Percentiles rank a stretch among this genome's conserved stretches.
Conservation (phyloP, 2,797 vertebrate species). For the Enteromius mattozi region DNA sequence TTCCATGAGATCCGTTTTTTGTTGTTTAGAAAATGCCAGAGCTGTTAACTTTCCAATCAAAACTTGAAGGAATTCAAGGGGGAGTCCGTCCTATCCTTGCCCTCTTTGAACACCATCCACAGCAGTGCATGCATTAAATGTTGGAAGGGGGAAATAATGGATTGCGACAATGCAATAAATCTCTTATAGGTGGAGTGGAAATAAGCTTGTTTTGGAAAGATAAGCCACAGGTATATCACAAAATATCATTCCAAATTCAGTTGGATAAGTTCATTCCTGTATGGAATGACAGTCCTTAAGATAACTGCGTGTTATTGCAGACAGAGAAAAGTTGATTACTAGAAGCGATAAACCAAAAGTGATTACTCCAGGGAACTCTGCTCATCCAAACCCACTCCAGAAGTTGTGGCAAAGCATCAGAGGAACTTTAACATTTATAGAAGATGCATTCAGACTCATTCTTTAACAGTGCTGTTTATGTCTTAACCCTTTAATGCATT, state of each 20-base stretch:
- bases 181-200: constrained; percentile 29
- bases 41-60: constrained; percentile 45
- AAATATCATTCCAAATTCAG: constrained; percentile 10
- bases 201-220: constrained; percentile 35
- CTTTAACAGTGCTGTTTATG: background rate
- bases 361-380: background rate
- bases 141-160: constrained; percentile 24
- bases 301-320: constrained; percentile 21
- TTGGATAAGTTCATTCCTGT: constrained; percentile 15
- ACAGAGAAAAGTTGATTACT: constrained; percentile 30
- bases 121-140: constrained; percentile 7
- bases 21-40: constrained; percentile 44
- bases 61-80: constrained; percentile 45
- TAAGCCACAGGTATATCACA: constrained; percentile 6
- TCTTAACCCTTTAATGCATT: background rate
- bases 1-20: constrained; percentile 6
- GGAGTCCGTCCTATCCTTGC: background rate
- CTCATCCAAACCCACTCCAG: constrained; percentile 21
- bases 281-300: constrained; percentile 29
- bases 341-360: constrained; percentile 14
- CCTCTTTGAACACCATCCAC: constrained; percentile 20
- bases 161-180: constrained; percentile 24
- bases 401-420: background rate
- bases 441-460: background rate
- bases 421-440: background rate